Percentiles rank a stretch among this genome's conserved stretches.
These are phyloP conservation scores for Ara ararauna DNA, from an alignment of 2,797 vertebrate species.

Conservation along the genomic window DNA sequence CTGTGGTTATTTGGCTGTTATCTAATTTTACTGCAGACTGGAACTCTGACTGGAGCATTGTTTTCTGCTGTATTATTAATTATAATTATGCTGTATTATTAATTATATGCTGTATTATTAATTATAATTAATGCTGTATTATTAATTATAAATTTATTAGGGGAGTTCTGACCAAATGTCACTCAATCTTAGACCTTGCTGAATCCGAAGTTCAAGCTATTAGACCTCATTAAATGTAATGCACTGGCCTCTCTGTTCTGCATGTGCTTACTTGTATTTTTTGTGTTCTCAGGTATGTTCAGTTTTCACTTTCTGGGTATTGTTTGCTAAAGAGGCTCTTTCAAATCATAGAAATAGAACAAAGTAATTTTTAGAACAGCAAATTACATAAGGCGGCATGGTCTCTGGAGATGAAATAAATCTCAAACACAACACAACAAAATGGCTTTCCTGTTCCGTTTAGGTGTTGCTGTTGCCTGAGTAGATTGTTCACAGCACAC, in stretches of 20 bases:
- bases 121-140: too few relatives aligned
- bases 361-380: conserved; percentile 47
- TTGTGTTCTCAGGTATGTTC: conserved; percentile 5
- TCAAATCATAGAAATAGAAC: conserved; percentile 39
- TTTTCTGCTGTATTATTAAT: conserved; percentile 35
- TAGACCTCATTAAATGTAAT: background rate
- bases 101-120: too few relatives aligned
- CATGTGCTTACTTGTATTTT: background rate
- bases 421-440: background rate
- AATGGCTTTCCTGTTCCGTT: conserved; percentile 4
- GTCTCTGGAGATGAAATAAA: conserved; percentile 20
- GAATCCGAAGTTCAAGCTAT: conserved; percentile 23
- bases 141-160: conserved; percentile 54
- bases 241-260: background rate
- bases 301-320: conserved; percentile 25
- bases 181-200: background rate
- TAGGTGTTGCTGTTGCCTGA: background rate
- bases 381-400: conserved; percentile 42
- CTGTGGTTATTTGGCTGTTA: conserved; percentile 38
- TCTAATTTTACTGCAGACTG: conserved; percentile 10
- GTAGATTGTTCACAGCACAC: background rate
- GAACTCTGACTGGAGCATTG: conserved; percentile 3
- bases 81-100: background rate
- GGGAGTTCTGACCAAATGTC: background rate
- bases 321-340: conserved; percentile 39